A percentile compares a stretch with the other conserved stretches of the same genome.
These are phyloP conservation scores for Diplodus puntazzo DNA, from an alignment of 2,797 vertebrate genomes.

Conservation along the genomic window DNA sequence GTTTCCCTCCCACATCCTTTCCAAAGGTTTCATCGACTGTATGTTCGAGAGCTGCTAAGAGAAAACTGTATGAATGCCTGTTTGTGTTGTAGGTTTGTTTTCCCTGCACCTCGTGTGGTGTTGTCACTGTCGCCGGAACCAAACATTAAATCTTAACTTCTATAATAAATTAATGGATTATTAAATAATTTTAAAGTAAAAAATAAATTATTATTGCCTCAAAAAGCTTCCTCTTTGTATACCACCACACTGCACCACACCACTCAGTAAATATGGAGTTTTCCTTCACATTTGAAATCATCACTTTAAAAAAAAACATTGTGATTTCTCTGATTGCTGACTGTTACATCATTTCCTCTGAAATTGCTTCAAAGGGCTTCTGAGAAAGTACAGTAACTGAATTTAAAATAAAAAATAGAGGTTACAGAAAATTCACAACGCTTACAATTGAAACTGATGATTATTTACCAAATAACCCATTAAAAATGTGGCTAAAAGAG, in stretches of 20 bases:
- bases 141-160: slow-evolving; percentile 46
- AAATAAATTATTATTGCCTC: slow-evolving; percentile 50
- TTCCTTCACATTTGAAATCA: neutral
- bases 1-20: neutral
- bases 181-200: slow-evolving; percentile 66
- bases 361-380: no score
- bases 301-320: no score
- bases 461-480: no score
- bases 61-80: slow-evolving; percentile 45
- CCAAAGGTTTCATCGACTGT: slow-evolving; percentile 17
- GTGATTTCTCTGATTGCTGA: no score
- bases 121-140: slow-evolving; percentile 49
- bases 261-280: neutral
- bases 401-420: no score
- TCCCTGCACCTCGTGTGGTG: slow-evolving; percentile 4
- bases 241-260: neutral
- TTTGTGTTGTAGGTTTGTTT: slow-evolving; percentile 19
- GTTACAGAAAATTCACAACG: no score
- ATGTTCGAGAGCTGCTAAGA: slow-evolving; percentile 28
- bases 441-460: no score
- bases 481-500: no score
- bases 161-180: slow-evolving; percentile 50
- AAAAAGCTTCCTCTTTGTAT: neutral
- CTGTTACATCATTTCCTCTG: no score
- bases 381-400: no score